A percentile compares a stretch with the other conserved stretches of the same genome.
phyloP scores from a whole-genome alignment of 2,113 vertebrate species.

The Zapus hudsonius region DNA sequence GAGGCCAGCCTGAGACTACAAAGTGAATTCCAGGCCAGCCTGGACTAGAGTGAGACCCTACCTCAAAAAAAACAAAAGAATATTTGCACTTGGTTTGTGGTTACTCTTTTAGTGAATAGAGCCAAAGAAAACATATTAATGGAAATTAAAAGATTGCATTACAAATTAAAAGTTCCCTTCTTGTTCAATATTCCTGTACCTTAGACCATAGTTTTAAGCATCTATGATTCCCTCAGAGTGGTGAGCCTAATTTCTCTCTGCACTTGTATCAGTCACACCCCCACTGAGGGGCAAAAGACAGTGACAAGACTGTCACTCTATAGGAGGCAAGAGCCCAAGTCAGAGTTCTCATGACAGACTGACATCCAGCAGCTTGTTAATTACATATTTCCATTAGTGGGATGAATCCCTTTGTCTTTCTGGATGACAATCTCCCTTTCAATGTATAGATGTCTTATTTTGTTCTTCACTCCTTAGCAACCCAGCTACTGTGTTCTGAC shows the following conservation, averaged over 20 bases:
- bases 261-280: constrained; percentile 26
- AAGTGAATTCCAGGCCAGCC: no score
- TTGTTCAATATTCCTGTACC: constrained; percentile 8
- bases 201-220: constrained; percentile 34
- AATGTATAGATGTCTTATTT: constrained; percentile 62
- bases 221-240: constrained; percentile 12
- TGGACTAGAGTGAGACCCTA: no score
- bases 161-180: constrained; percentile 1
- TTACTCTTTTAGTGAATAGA: not conserved
- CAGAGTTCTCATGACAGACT: constrained; percentile 57
- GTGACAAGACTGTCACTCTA: constrained; percentile 63
- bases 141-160: constrained; percentile 38
- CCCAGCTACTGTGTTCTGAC: constrained; percentile 46
- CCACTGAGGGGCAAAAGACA: constrained; percentile 36
- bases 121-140: not conserved
- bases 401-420: constrained; percentile 69
- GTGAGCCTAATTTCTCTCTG: constrained; percentile 19
- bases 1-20: no score
- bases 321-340: constrained; percentile 67
- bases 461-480: constrained; percentile 65
- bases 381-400: constrained; percentile 73
- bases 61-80: no score
- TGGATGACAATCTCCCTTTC: constrained; percentile 67
- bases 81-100: not conserved
- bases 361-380: constrained; percentile 68